These are phyloP conservation scores for Cichladusa arquata DNA, from an alignment of 2,113 vertebrate species.

Conservation along the genomic window DNA sequence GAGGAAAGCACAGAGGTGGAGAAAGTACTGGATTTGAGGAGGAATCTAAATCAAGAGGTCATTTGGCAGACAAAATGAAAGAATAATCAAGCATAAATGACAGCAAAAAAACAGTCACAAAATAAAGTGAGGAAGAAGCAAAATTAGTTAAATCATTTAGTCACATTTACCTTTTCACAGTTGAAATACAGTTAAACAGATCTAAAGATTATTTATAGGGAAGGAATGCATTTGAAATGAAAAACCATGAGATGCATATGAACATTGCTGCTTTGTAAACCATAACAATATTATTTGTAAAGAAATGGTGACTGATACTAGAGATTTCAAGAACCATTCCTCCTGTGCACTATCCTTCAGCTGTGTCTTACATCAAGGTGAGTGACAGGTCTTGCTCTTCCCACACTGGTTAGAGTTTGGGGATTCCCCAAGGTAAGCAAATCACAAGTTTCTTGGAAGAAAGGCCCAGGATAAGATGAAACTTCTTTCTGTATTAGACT, in stretches of 20 bases:
- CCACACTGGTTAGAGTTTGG: not conserved
- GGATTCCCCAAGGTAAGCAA: not conserved
- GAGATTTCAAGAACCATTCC: not conserved
- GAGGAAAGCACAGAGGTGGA: not conserved
- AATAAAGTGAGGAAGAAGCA: not conserved
- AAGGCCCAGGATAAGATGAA: not conserved
- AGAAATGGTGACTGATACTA: not conserved
- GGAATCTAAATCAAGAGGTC: not conserved
- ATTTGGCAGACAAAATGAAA: not conserved
- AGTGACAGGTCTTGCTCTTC: not conserved
- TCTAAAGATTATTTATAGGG: not conserved
- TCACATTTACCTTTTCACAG: not conserved
- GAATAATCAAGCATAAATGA: not conserved
- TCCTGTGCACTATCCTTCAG: not conserved
- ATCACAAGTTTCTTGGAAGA: not conserved
- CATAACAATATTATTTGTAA: not conserved
- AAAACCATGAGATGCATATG: not conserved
- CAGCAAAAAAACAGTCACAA: not conserved
- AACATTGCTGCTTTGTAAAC: not conserved
- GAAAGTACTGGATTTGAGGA: not conserved
- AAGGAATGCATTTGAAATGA: not conserved
- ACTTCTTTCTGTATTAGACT: not conserved
- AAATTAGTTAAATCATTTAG: not conserved
- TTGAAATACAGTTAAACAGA: not conserved
- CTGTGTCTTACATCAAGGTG: not conserved